Percentiles rank a stretch among this genome's conserved stretches.
Conservation (phyloP, 2,888 invertebrate species). For the Ecliptopera silaceata region DNA sequence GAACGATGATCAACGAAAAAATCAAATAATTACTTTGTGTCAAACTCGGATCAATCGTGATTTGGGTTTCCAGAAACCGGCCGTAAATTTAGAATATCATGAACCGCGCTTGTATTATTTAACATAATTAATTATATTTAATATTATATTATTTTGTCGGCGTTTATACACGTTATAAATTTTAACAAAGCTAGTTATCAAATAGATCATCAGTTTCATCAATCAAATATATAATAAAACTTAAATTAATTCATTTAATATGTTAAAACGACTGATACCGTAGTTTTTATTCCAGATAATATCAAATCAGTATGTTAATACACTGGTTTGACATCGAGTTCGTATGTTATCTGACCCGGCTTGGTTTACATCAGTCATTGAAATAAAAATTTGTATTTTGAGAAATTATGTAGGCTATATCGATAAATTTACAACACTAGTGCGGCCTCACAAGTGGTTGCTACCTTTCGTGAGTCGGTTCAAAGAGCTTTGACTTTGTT, state of each 20-base stretch:
- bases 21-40: too few relatives aligned
- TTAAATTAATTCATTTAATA: constrained; percentile 7
- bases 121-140: not conserved
- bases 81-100: constrained; percentile 6
- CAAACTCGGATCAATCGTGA: too few relatives aligned
- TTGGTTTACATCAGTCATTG: constrained; percentile 34
- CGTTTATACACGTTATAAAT: constrained; percentile 1
- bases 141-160: not conserved
- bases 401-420: constrained; percentile 25
- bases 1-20: too few relatives aligned
- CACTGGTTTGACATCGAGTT: constrained; percentile 2
- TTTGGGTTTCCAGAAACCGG: too few relatives aligned
- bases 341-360: constrained; percentile 21
- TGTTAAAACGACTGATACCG: constrained; percentile 16
- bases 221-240: constrained; percentile 19
- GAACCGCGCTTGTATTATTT: not conserved
- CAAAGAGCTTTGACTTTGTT: constrained; percentile 10
- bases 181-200: not conserved
- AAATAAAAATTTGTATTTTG: constrained; percentile 30
- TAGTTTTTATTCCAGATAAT: constrained; percentile 13
- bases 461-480: constrained; percentile 35
- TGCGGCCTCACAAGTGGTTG: constrained; percentile 56
- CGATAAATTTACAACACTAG: constrained; percentile 51
- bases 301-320: constrained; percentile 24
- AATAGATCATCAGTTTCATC: constrained; percentile 8